Evolutionary conservation across 2,797 vertebrate genomes (phyloP), one percentile per base, ranked within the genome.

Genomic region (Micrastur ruficollis): DNA sequence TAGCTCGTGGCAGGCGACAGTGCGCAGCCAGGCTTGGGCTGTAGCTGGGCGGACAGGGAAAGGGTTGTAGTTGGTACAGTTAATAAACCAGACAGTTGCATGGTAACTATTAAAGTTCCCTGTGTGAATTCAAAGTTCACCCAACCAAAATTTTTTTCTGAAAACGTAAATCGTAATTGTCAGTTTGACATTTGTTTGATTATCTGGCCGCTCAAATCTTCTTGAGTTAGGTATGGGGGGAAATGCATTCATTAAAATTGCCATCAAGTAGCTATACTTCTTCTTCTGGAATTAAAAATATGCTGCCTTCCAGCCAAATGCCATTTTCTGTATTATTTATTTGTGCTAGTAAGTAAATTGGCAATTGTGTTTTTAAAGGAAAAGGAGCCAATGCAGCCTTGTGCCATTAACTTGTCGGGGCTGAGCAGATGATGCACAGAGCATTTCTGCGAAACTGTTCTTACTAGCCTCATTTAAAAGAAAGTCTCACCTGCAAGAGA

Each of bases 391-490:
- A 65, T 84, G 53, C 53, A 83, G 89, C 72, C 25, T 72, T 32
- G 81, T 91, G 89, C 68, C 53, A 66, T 96, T 92, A 93, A 81
- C 65, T 92, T 89, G 89, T 94, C 93, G 81, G 93, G 74, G 47
- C 81, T 31, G 67, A 89, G 86, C 76, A 80, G 94, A 84, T 56
- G 86, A 85, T 81, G 68, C 74, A 58, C 1, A 0, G 34, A 90
- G n/a, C 61, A 9, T 55, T 95, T 94, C 76, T 85, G 83, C 82
- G 82, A 63, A 95, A 82, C 70, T 85, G 67, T 93, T 84, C 78
- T 97, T 75, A 13, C 74, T 74, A n/a, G 63, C 44, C 52, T 87
- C 83, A 42, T 88, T 93, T 89, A 59, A 71, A 82, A 50, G 62
- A 26, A 95, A 76, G 27, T 61, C 86, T 65, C 53, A 71, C 79